These are phyloP conservation scores for Tolypeutes matacus DNA, from an alignment of 2,797 vertebrate species.

Conservation along the genomic window DNA sequence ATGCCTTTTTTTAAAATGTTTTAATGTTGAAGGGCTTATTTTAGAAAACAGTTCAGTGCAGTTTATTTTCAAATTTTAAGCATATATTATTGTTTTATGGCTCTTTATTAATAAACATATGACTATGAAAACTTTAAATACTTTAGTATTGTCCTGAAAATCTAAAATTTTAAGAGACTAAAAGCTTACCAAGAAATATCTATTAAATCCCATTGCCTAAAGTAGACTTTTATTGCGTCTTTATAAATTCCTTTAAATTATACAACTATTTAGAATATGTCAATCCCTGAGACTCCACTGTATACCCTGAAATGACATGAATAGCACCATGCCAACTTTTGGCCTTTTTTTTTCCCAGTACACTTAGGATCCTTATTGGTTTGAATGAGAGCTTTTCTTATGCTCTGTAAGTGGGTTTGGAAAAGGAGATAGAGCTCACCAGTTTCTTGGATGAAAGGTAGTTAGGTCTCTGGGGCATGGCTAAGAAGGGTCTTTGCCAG, in stretches of 20 bases:
- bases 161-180: slow-evolving; percentile 83
- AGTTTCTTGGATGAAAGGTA: slow-evolving; percentile 50
- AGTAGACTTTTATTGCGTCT: slow-evolving; percentile 87
- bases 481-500: slow-evolving; percentile 78
- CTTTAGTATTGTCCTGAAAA: slow-evolving; percentile 81
- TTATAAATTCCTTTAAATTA: slow-evolving; percentile 89
- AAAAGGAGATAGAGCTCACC: slow-evolving; percentile 60
- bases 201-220: slow-evolving; percentile 85
- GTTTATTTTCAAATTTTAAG: slow-evolving; percentile 78
- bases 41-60: slow-evolving; percentile 58
- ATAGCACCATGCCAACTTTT: slow-evolving; percentile 78
- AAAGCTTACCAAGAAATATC: slow-evolving; percentile 85
- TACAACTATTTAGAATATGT: slow-evolving; percentile 89
- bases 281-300: slow-evolving; percentile 87
- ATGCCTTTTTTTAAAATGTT: slow-evolving; percentile 34
- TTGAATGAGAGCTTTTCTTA: slow-evolving; percentile 83
- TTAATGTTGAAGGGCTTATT: slow-evolving; percentile 58
- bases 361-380: slow-evolving; percentile 82
- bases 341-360: slow-evolving; percentile 80
- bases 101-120: slow-evolving; percentile 83
- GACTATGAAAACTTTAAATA: slow-evolving; percentile 82
- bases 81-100: slow-evolving; percentile 83
- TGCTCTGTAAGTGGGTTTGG: slow-evolving; percentile 73
- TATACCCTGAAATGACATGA: slow-evolving; percentile 83
- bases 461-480: slow-evolving; percentile 67